Conservation (phyloP, 2,113 vertebrate species). For the Centropristis striata region DNA sequence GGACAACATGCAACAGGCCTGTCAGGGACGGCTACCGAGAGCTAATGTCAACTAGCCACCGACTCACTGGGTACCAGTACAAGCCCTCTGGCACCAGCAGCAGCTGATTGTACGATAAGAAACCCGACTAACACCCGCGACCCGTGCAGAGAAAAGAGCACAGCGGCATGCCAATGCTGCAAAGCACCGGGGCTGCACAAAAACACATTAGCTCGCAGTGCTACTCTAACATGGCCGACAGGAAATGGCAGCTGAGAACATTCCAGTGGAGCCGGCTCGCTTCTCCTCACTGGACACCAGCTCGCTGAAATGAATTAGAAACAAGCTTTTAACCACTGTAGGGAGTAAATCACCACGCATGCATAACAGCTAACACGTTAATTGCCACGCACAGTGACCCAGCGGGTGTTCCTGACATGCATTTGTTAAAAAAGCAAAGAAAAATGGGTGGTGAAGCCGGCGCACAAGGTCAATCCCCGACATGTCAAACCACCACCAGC, state of each 20-base stretch:
- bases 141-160: background rate
- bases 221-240: constrained; percentile 83
- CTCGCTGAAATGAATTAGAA: constrained; percentile 35
- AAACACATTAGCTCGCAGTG: constrained; percentile 52
- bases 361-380: rapidly evolving
- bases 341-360: background rate
- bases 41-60: constrained; percentile 53
- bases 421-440: constrained; percentile 8
- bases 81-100: background rate
- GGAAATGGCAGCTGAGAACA: constrained; percentile 81
- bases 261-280: constrained; percentile 85
- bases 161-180: background rate
- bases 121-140: background rate
- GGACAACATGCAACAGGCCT: constrained; percentile 77
- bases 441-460: constrained; percentile 61
- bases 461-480: constrained; percentile 84
- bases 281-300: constrained; percentile 62
- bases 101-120: background rate
- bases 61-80: background rate
- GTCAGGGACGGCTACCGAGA: constrained; percentile 62
- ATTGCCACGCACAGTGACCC: rapidly evolving
- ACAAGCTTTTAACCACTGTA: background rate
- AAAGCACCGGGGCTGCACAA: background rate
- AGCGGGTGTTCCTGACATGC: background rate
- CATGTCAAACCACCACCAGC: constrained; percentile 75